Base-by-base conservation (phyloP, 2,113 vertebrate species). In the Gobio gobio region DNA sequence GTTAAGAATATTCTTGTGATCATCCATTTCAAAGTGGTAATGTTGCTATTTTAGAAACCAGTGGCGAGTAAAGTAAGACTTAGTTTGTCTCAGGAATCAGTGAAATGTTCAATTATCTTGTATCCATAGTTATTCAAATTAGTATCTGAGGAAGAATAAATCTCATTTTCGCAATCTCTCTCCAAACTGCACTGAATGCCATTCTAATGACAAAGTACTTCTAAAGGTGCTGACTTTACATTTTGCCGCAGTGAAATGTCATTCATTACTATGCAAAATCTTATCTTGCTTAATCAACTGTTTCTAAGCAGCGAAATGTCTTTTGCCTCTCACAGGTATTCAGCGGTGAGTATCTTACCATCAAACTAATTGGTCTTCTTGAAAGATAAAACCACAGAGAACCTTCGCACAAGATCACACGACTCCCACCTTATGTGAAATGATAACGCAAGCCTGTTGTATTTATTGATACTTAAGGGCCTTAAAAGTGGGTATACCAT, bases 201-300 rank as follows among this genome's bases (percentile, higher is more conserved):
- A 59, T 79, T 72, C 47, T 78, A 59, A 83, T 83, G 56, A 40
- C 72, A 75, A 68, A 79, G 29, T 58, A 58, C 51, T 40, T 85
- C 49, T 66, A 70, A 85, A 85, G 54, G 51, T 24, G 78, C 59
- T 22, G 59, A 66, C 59, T 66, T 81, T 4, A 45, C 59, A 47
- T 80, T 80, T 66, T 5, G 14, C n/a, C 3, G 24, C 49, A 78
- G 59, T 6, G 54, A 64, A 33, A 74, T 45, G 43, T 49, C 61
- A 61, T 47, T 43, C 68, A 58, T 29, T 29, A 20, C 22, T 29
- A 26, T 68, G 49, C 47, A 78, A 72, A 51, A 77, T 29, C 45
- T 75, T 84, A 82, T 51, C 43, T n/a, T 29, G 59, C 75, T 54
- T 63, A 76, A 14, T 61, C 56, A 63, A 45, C 22, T 43, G 59